Conservation (phyloP, 2,113 vertebrate species). For the Aegotheles bennettii region DNA sequence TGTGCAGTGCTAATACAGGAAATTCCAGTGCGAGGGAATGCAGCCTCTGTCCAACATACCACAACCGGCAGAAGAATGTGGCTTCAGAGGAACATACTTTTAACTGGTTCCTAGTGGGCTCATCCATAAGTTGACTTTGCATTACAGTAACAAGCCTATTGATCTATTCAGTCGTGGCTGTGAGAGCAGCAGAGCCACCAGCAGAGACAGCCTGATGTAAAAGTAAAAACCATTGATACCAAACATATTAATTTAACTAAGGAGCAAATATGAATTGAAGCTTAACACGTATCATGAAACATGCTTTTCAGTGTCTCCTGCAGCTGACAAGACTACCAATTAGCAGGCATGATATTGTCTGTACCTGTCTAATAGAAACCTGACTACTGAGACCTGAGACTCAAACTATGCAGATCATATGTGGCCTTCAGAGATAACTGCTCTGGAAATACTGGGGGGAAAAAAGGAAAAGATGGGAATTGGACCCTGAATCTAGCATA, state of each 20-base stretch:
- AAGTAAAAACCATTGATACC: neutral
- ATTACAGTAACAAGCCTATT: neutral
- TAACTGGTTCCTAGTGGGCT: slow-evolving; percentile 1
- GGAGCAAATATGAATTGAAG: neutral
- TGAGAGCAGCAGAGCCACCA: neutral
- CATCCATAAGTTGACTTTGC: neutral
- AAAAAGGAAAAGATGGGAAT: neutral
- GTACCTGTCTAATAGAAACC: neutral
- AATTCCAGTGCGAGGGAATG: slow-evolving; percentile 44
- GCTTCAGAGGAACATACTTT: neutral
- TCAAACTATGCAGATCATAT: neutral
- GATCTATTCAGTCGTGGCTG: neutral
- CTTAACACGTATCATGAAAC: neutral
- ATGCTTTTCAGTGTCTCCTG: neutral
- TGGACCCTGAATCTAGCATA: neutral
- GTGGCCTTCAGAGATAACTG: neutral
- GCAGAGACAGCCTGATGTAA: neutral
- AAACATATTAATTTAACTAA: neutral
- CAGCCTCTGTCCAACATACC: slow-evolving; percentile 31
- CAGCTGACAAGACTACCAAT: neutral
- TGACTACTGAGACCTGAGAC: neutral
- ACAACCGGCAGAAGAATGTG: slow-evolving; percentile 24
- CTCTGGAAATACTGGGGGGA: neutral
- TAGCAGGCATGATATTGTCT: neutral
- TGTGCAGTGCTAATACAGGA: slow-evolving; percentile 47